Conservation (phyloP, 2,888 invertebrate genomes). For the Yponomeuta malinellus region DNA sequence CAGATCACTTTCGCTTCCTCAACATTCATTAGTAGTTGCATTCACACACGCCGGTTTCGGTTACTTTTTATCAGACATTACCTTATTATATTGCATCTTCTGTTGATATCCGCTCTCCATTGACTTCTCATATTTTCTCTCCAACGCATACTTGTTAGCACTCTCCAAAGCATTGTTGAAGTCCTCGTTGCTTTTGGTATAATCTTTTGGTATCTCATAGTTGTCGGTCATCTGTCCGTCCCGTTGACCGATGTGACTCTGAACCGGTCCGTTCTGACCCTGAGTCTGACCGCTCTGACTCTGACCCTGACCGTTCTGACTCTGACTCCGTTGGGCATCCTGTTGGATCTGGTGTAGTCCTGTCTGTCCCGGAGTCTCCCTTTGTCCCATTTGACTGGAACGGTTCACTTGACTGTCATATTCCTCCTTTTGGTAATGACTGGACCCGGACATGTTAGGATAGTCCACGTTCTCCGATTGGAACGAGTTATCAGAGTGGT, state of each 20-base stretch:
- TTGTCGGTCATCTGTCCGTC: conserved; percentile 18
- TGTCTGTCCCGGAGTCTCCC: background rate
- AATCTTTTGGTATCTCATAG: conserved; percentile 51
- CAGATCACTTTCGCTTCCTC: too few species aligned
- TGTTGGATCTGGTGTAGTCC: background rate
- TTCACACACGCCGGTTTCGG: too few species aligned
- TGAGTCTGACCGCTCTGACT: background rate
- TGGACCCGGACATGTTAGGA: too few species aligned
- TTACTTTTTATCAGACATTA: background rate
- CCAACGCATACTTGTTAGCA: background rate
- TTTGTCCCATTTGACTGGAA: background rate
- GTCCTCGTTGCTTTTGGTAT: conserved; percentile 45
- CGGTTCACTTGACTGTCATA: conserved; percentile 19
- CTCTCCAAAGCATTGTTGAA: background rate
- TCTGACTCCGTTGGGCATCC: background rate
- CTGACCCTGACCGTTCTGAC: background rate
- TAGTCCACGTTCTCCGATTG: conserved; percentile 10
- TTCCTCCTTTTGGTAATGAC: conserved; percentile 17
- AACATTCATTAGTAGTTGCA: too few species aligned
- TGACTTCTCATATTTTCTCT: conserved; percentile 51
- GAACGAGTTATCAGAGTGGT: conserved; percentile 28
- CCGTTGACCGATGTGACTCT: background rate
- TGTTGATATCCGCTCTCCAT: conserved; percentile 28
- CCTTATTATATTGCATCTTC: background rate
- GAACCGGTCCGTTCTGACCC: background rate